Conservation (phyloP, 2,797 vertebrate genomes). For the Glossophaga mutica region DNA sequence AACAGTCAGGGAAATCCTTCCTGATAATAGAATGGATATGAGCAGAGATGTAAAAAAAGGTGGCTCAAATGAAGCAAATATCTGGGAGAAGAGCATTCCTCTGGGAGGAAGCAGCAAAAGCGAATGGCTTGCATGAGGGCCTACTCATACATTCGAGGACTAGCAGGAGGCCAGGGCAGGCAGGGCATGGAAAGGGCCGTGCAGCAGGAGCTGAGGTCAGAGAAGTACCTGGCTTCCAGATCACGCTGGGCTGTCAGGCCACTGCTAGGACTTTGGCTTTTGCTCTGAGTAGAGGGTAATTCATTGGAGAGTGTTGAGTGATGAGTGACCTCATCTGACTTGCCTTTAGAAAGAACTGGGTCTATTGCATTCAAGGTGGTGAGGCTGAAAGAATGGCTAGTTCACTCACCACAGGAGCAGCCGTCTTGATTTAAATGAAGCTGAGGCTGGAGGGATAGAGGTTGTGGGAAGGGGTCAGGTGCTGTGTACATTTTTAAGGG, state of each 20-base stretch:
- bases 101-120: neutral
- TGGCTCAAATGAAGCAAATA: neutral
- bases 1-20: neutral
- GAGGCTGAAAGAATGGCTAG: neutral
- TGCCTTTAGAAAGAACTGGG: neutral
- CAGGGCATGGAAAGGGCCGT: accelerated
- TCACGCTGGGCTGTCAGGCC: neutral
- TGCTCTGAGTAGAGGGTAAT: neutral
- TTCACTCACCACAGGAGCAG: neutral
- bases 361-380: neutral
- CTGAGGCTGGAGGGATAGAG: neutral
- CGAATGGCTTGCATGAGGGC: neutral
- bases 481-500: neutral
- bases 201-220: neutral
- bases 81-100: neutral
- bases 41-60: neutral
- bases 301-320: neutral
- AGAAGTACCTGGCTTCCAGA: neutral
- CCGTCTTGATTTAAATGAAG: neutral
- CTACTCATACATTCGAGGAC: neutral
- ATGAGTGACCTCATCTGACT: neutral
- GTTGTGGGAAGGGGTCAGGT: neutral
- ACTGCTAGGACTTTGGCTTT: neutral
- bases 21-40: neutral
- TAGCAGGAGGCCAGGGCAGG: accelerated